These are phyloP conservation scores for Ictalurus punctatus DNA, from an alignment of 2,113 vertebrate genomes.

Conservation along the genomic window DNA sequence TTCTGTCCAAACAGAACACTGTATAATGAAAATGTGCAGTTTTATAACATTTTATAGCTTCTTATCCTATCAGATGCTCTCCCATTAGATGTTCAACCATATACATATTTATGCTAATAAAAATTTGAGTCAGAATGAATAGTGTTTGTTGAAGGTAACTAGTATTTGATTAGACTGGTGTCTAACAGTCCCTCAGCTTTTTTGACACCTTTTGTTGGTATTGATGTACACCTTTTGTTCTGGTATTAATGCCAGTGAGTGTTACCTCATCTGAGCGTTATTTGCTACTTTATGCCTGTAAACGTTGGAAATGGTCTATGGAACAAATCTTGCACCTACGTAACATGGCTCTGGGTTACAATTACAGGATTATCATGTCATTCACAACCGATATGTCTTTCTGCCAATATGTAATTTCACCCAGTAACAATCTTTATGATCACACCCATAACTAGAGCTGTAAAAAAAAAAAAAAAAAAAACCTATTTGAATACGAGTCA, in stretches of 20 bases:
- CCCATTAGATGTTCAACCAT: neutral
- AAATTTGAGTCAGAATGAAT: neutral
- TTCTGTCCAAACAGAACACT: neutral
- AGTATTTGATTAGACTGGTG: neutral
- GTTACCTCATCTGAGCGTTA: neutral
- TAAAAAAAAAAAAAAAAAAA: conserved; percentile 11
- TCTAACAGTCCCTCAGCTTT: neutral
- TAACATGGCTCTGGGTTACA: neutral
- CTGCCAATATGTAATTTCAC: neutral
- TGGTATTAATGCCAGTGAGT: neutral
- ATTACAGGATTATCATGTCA: conserved; percentile 6
- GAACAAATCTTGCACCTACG: neutral
- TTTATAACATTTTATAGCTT: neutral
- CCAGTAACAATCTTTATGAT: neutral
- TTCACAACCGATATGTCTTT: conserved; percentile 12
- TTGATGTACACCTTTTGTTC: neutral
- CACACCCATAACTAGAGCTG: neutral
- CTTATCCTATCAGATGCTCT: neutral
- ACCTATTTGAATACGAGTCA: neutral
- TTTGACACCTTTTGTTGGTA: neutral
- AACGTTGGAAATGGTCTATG: neutral
- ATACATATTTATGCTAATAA: neutral
- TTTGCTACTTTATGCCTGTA: neutral
- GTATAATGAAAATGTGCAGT: no score
- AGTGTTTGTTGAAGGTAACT: neutral